These are phyloP conservation scores for Syngnathoides biaculeatus DNA, from an alignment of 2,113 vertebrate genomes.

Conservation along the genomic window DNA sequence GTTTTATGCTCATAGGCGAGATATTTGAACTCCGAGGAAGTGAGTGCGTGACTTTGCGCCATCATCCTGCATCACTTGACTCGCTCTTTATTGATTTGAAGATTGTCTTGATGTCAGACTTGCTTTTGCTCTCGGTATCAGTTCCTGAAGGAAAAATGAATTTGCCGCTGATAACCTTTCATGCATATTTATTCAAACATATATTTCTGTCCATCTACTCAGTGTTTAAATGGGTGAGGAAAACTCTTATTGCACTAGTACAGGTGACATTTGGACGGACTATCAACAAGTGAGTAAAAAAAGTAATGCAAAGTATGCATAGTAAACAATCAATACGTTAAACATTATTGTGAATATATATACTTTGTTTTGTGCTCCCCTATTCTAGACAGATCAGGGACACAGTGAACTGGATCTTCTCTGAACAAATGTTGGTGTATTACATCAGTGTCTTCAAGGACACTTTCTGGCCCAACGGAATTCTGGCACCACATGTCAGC, in stretches of 20 bases:
- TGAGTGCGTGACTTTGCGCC: conserved; percentile 69
- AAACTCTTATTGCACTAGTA: conserved; percentile 98
- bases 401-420: conserved; percentile 96
- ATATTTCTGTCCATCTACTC: conserved; percentile 22
- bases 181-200: neutral
- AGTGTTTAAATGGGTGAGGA: conserved; percentile 99
- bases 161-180: neutral
- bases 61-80: neutral
- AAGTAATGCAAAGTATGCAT: neutral
- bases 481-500: conserved; percentile 77
- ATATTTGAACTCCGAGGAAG: conserved; percentile 98
- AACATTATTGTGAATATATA: neutral
- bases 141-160: neutral
- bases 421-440: conserved; percentile 92
- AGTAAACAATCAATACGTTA: neutral
- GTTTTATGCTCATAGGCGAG: conserved; percentile 98
- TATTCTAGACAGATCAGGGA: conserved; percentile 90
- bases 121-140: neutral
- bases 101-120: neutral
- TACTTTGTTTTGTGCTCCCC: neutral
- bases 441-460: conserved; percentile 92
- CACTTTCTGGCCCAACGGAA: conserved; percentile 92
- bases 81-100: neutral
- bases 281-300: conserved; percentile 94
- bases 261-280: conserved; percentile 99